phyloP scores from a whole-genome alignment of 2,797 vertebrate species.

The Ciconia nigra region DNA sequence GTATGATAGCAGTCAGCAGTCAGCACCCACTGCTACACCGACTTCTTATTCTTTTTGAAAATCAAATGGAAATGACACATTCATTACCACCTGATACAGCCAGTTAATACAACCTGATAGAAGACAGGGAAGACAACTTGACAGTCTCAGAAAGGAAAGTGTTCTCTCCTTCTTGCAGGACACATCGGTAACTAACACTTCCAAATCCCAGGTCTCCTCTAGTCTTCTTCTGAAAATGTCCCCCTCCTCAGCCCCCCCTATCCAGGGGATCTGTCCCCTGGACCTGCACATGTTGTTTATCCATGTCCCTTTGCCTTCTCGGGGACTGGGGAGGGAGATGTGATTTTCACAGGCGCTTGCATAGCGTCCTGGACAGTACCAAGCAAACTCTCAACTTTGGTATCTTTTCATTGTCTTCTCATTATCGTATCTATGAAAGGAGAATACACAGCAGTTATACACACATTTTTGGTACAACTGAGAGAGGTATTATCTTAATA shows the following conservation, averaged over 20 bases:
- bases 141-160: neutral
- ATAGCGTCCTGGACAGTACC: neutral
- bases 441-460: neutral
- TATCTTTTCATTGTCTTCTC: neutral
- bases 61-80: neutral
- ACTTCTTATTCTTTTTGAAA: neutral
- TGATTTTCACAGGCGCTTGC: neutral
- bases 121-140: neutral
- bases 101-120: neutral
- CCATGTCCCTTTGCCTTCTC: neutral
- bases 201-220: neutral
- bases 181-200: neutral
- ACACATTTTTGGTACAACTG: neutral
- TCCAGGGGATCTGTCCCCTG: no score
- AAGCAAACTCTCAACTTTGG: neutral
- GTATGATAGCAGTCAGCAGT: neutral
- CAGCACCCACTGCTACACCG: neutral
- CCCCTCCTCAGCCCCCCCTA: accelerated
- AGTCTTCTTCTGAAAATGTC: neutral
- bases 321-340: neutral
- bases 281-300: neutral
- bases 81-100: neutral
- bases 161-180: neutral
- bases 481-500: neutral
- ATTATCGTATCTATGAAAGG: neutral